Base-by-base conservation (phyloP, 2,113 vertebrate genomes). In the Cyanoderma ruficeps region DNA sequence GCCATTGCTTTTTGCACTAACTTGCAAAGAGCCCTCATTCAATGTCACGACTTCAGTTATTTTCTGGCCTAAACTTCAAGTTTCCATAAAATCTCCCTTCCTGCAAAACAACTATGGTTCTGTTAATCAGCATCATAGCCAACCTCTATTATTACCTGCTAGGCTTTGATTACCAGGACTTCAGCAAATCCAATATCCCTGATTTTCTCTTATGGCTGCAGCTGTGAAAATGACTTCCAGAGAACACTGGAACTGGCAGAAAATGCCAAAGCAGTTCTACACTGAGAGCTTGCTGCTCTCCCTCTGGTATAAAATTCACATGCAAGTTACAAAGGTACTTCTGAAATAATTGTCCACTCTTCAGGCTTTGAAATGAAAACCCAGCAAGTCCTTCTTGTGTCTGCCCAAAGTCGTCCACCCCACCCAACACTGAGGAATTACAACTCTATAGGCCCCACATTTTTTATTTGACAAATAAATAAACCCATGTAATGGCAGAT, bases 101-200 rank as follows among this genome's bases (percentile, higher is more conserved):
- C 87, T 93, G 42, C 59, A 89, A 89, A 93, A 65, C 80, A 96
- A 39, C 80, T 39, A 21, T 41, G 47, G 47, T 80, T 87, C 41
- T 60, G 75, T 67, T 95, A 74, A 94, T 89, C 91, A 96, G 67
- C 87, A 56, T 57, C 59, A 60, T 71, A 69, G 90, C 76, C 79
- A 83, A 56, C 21, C 72, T 86, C 93, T 55, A 24, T 90, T 77
- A 88, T 86, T 90, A 90, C 59, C 86, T 91, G 74, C 78, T 88
- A 83, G 53, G 71, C 46, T 94, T 89, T 97, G 95, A 95, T 93
- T 96, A 88, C 41, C 68, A 85, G 52, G 50, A 87, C 86, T 85
- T 87, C 79, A 83, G 83, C 52, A 96, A 95, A 96, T 68, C 79
- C 89, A 96, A 11, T 67, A 83, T 86, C 80, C 63, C 69, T 44